Percentiles rank a stretch among this genome's conserved stretches.
Evolutionary conservation across 2,888 invertebrate species (phyloP).

Genomic region (Panzeria rudis): DNA sequence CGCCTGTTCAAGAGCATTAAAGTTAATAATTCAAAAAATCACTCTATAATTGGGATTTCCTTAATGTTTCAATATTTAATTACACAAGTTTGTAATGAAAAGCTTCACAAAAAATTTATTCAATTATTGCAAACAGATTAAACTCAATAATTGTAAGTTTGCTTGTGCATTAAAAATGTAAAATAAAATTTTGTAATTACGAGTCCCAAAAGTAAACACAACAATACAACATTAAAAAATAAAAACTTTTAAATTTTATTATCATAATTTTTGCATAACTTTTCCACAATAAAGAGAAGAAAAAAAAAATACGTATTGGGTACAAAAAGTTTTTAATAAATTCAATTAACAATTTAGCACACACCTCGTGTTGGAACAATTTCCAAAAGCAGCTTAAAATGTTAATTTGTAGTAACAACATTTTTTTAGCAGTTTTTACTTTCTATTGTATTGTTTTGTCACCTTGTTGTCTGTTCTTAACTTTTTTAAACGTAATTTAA

Average conservation of each 20-base stretch:
- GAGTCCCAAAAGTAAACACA: neutral
- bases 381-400: slow-evolving; percentile 35
- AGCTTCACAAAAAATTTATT: no score
- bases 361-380: neutral
- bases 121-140: no score
- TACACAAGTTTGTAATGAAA: no score
- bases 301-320: neutral
- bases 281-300: neutral
- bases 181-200: neutral
- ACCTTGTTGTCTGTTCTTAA: neutral
- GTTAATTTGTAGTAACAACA: slow-evolving; percentile 38
- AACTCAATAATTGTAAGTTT: no score
- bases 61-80: no score
- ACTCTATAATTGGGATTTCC: no score
- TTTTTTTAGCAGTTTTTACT: neutral
- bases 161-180: no score
- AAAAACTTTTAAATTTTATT: neutral
- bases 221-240: no score
- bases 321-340: neutral
- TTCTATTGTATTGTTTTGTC: neutral
- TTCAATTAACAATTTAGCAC: slow-evolving; percentile 27
- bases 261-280: neutral
- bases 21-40: no score
- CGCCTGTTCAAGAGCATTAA: no score
- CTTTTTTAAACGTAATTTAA: slow-evolving; percentile 17